Evolutionary conservation across 2,113 vertebrate genomes (phyloP).

Genomic region (Nerophis ophidion): DNA sequence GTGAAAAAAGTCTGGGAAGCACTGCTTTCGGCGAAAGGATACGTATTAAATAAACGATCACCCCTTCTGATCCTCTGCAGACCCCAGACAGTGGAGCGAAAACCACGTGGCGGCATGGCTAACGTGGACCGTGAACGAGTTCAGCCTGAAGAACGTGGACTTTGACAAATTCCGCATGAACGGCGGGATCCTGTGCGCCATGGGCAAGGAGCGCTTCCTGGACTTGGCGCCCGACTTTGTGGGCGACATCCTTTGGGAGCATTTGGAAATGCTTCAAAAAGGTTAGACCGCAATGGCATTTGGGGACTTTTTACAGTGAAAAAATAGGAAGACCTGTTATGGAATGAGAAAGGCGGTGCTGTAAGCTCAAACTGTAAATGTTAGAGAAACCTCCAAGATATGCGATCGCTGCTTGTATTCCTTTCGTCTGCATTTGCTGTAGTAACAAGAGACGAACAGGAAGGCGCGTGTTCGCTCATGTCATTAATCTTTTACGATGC

Average conservation of each 20-base stretch:
- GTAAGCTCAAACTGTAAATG: neutral
- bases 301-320: neutral
- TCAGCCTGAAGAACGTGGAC: slow-evolving; percentile 94
- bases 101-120: slow-evolving; percentile 92
- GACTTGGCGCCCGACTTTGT: slow-evolving; percentile 97
- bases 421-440: slow-evolving; percentile 32
- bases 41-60: neutral
- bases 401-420: slow-evolving; percentile 10
- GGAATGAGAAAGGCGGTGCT: too few species aligned
- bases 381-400: neutral
- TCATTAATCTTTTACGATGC: slow-evolving; percentile 66
- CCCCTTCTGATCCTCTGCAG: slow-evolving; percentile 56
- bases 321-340: neutral
- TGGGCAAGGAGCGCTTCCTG: slow-evolving; percentile 96
- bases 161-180: slow-evolving; percentile 96
- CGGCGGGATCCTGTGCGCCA: slow-evolving; percentile 84
- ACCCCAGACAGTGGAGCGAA: slow-evolving; percentile 94
- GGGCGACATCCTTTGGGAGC: slow-evolving; percentile 98
- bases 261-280: slow-evolving; percentile 98
- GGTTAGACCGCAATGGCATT: slow-evolving; percentile 66
- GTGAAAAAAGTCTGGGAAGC: too few species aligned
- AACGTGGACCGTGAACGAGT: slow-evolving; percentile 95
- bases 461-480: slow-evolving; percentile 48
- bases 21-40: neutral
- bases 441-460: slow-evolving; percentile 58